Evolutionary conservation across 2,113 vertebrate species (phyloP), one percentile per base, ranked within the genome.

Genomic region (Glaucomys volans): DNA sequence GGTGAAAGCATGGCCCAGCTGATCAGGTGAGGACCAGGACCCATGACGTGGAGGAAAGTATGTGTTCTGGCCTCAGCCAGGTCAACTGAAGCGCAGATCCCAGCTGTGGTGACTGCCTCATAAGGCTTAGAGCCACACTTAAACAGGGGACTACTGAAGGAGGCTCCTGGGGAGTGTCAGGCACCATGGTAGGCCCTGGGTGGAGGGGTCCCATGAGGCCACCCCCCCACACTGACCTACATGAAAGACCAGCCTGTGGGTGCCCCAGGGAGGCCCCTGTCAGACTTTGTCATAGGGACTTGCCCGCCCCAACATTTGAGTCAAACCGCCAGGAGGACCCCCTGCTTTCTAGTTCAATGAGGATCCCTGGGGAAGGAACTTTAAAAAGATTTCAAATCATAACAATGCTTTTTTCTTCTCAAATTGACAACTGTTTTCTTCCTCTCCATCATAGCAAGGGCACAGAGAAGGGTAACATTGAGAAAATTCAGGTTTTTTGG

Each of bases 341-440:
- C 96, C 83, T 90, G 91, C 97, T 97, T 97, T 97, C 87, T 95
- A 97, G 97, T 94, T 97, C 97, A 96, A 2, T 47, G 40, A 93
- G 80, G 32, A 71, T 64, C 80, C 76, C 91, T 66, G 81, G 96
- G 95, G 95, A 93, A 66, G 87, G 91, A 91, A 95, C 93, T 97
- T 97, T 69, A 95, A 98, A 97, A 96, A 93, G 89, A 94, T 97
- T 94, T 96, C 75, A 92, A 90, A 94, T 92, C 89, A 50, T 97
- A 95, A 92, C 89, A 93, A 54, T 80, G 71, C 83, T 96, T 50
- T 96, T 32, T 47, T 91, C 79, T 84, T 96, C 80, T 97, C 52
- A 91, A 90, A 94, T 90, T 26, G 4, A 96, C 95, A 94, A 96
- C 95, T 57, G 95, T 95, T 96, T 96, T 30, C 90, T 90, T 96